Conservation (phyloP, 2,888 invertebrate species). For the Ganaspis brasiliensis region DNA sequence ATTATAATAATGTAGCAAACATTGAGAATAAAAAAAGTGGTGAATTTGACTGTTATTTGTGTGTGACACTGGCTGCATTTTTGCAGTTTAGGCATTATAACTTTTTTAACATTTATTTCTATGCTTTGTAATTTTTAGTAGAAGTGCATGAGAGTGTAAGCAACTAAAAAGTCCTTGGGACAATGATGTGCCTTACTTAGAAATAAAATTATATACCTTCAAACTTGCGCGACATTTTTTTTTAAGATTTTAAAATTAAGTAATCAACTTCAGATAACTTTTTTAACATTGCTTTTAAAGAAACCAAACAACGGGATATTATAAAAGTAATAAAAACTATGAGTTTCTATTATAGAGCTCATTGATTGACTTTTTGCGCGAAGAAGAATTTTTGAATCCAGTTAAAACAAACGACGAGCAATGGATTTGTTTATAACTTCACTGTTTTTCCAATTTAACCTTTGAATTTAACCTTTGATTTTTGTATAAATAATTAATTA, state of each 20-base stretch:
- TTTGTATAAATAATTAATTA: background rate
- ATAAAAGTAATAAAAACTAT: background rate
- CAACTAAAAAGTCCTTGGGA: background rate
- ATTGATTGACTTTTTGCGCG: too few species aligned
- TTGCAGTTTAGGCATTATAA: background rate
- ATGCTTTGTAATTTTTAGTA: background rate
- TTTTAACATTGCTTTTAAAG: background rate
- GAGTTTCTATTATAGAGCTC: background rate
- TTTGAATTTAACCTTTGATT: background rate
- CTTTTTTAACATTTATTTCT: background rate
- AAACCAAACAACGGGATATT: background rate
- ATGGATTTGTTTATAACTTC: background rate
- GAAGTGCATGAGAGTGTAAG: background rate
- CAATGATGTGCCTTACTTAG: background rate
- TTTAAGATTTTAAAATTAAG: background rate
- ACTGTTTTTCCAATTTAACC: too few species aligned
- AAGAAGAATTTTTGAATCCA: background rate
- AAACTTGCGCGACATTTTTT: background rate
- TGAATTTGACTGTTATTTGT: background rate
- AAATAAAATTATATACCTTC: background rate
- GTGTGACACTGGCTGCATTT: constrained; percentile 1
- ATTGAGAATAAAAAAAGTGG: background rate
- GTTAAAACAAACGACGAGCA: constrained; percentile 2
- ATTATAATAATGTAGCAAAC: background rate
- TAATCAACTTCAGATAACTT: background rate